Percentiles rank a stretch among this genome's conserved stretches.
phyloP scores from a whole-genome alignment of 2,797 vertebrate genomes.

The Sebastolobus altivelis region DNA sequence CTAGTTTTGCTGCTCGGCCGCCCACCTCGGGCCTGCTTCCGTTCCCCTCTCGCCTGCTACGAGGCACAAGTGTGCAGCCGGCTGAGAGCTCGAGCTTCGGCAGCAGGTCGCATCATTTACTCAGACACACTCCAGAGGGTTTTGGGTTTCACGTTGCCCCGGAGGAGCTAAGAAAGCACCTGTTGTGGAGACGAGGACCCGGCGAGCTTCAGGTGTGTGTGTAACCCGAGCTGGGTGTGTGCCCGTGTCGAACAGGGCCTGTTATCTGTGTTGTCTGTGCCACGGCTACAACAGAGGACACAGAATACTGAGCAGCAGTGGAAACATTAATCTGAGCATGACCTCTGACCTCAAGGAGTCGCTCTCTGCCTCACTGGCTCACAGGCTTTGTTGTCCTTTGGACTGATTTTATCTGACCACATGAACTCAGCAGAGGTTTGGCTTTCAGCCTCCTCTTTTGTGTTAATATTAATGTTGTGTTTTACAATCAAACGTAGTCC shows the following conservation, averaged over 20 bases:
- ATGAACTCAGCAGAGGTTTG: constrained; percentile 19
- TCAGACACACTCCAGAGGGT: constrained; percentile 74
- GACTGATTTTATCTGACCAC: constrained; percentile 67
- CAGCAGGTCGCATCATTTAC: constrained; percentile 53
- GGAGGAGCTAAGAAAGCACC: constrained; percentile 72
- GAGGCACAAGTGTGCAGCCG: constrained; percentile 9
- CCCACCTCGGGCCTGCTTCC: constrained; percentile 33
- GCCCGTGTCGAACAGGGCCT: constrained; percentile 55
- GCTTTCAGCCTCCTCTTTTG: constrained; percentile 7
- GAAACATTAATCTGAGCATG: constrained; percentile 72
- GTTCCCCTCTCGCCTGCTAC: constrained; percentile 8
- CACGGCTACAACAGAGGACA: constrained; percentile 67
- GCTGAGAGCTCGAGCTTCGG: constrained; percentile 16
- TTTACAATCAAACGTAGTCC: constrained; percentile 21
- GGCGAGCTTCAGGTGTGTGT: constrained; percentile 58
- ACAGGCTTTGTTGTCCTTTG: constrained; percentile 58
- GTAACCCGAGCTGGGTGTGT: constrained; percentile 75
- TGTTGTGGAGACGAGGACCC: constrained; percentile 52
- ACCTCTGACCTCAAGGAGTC: constrained; percentile 67
- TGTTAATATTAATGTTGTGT: constrained; percentile 11
- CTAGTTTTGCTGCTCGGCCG: constrained; percentile 29
- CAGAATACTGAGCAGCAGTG: constrained; percentile 65
- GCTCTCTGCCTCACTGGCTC: constrained; percentile 39
- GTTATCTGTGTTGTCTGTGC: constrained; percentile 69
- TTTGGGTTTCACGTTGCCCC: constrained; percentile 73